A percentile compares a stretch with the other conserved stretches of the same genome.
phyloP scores from a whole-genome alignment of 92 coral and sea anemone species.

The Umimayanthus kanabou region DNA sequence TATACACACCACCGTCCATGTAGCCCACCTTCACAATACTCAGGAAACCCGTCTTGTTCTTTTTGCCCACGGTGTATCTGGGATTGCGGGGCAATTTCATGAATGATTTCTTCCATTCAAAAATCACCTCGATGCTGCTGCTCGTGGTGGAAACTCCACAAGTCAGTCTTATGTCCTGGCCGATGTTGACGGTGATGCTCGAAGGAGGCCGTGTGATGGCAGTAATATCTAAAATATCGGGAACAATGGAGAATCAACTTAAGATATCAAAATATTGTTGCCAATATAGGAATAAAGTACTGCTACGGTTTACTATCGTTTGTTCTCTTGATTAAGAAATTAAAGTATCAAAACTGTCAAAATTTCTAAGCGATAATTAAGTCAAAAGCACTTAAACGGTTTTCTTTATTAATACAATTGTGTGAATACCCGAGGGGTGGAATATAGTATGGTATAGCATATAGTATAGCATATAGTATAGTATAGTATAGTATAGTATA shows the following conservation, averaged over 20 bases:
- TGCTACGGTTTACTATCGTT: too few relatives aligned
- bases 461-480: too few relatives aligned
- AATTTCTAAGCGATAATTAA: too few relatives aligned
- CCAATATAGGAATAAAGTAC: not conserved
- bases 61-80: slow-evolving; percentile 52
- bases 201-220: slow-evolving; percentile 61
- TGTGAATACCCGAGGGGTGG: too few relatives aligned
- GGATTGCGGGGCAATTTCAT: slow-evolving; percentile 43
- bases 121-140: slow-evolving; percentile 58
- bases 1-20: slow-evolving; percentile 67
- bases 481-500: too few relatives aligned
- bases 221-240: slow-evolving; percentile 42
- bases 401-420: too few relatives aligned
- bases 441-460: too few relatives aligned
- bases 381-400: too few relatives aligned
- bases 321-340: too few relatives aligned
- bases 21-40: slow-evolving; percentile 56
- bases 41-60: slow-evolving; percentile 51
- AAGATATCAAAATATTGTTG: too few relatives aligned
- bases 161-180: slow-evolving; percentile 53
- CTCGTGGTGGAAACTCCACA: slow-evolving; percentile 67
- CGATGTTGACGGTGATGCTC: slow-evolving; percentile 48
- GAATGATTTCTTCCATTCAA: slow-evolving; percentile 65
- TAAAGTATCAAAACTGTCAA: too few relatives aligned
- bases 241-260: not conserved